Evolutionary conservation across 1,140 invertebrate genomes (phyloP), one percentile per base, ranked within the genome.

Genomic region (Brachystomella parvula): DNA sequence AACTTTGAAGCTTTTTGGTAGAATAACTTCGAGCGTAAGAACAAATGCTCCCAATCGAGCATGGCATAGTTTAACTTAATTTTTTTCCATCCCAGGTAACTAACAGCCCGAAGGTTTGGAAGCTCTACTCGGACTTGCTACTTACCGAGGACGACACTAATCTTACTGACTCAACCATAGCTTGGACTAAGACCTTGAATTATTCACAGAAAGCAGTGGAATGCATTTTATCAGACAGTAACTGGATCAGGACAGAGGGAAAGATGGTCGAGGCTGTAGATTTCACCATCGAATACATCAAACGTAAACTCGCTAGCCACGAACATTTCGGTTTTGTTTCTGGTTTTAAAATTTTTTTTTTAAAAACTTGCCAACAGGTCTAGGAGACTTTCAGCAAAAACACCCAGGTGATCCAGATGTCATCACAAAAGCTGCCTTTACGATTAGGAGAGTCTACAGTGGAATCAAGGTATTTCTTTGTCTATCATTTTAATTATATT

Each of bases 1-100:
- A 73, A 78, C 85, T 0, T 77, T 88, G 24, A 84, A 90, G 75
- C 81, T 96, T 29, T 86, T 96, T 75, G 92, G 90, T 1, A 82
- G 89, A 66, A 83, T 96, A 29, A 90, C 90, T 28, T 78, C 79
- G 24, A 79, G 82, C 1, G 76, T 85, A 63, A 81, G 84, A 73
- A 80, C 44, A n/a, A n/a, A n/a, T n/a, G n/a, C 53, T 39, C 6
- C 31, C 24, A 9, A 53, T 15, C 3, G 21, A 53, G 12, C 9
- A 47, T 47, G 19, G 28, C 24, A 64, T 31, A 28, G n/a, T 9
- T 64, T 64, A 57, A 53, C 26, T n/a, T 6, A 28, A 44, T 26
- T 30, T 35, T 35, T 29, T 35, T 17, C 57, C 29, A 58, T 64
- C 72, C n/a, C 71, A 81, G 75, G 76, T 81, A 9, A 76, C 84